Conservation (phyloP, 1,140 invertebrate genomes). For the Ceratina australensis region DNA sequence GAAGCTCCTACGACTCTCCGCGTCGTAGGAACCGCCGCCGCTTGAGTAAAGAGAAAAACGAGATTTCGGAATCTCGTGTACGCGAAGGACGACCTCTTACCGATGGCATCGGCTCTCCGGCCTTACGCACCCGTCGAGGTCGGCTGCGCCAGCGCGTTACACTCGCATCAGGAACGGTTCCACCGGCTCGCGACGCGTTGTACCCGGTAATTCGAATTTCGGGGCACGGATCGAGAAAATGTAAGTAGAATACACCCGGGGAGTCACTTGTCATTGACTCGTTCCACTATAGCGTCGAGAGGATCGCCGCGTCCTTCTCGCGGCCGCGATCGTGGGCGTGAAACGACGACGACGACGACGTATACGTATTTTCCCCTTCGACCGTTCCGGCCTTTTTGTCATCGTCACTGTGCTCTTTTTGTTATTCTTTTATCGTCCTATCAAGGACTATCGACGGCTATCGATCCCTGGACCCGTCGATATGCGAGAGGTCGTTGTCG, state of each 20-base stretch:
- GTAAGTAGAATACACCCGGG: slow-evolving; percentile 26
- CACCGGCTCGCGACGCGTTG: slow-evolving; percentile 27
- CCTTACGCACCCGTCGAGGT: slow-evolving; percentile 48
- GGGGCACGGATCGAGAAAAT: slow-evolving; percentile 19
- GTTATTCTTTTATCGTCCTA: slow-evolving; percentile 15
- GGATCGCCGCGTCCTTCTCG: no score
- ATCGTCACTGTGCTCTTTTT: neutral
- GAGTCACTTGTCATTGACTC: slow-evolving; percentile 2
- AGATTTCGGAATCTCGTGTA: slow-evolving; percentile 46
- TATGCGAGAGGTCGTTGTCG: slow-evolving; percentile 60
- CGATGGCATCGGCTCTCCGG: slow-evolving; percentile 51
- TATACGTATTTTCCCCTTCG: no score
- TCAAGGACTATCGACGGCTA: slow-evolving; percentile 58
- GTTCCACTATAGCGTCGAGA: slow-evolving; percentile 1
- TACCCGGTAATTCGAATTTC: slow-evolving; percentile 28
- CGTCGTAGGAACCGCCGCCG: slow-evolving; percentile 39
- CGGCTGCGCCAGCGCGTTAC: slow-evolving; percentile 26
- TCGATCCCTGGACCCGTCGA: slow-evolving; percentile 54
- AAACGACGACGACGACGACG: neutral
- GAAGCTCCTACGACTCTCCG: slow-evolving; percentile 51
- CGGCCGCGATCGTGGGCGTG: neutral
- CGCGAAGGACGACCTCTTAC: slow-evolving; percentile 49
- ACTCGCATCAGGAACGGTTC: slow-evolving; percentile 23
- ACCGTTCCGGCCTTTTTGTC: neutral
- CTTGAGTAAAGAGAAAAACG: slow-evolving; percentile 25